Evolutionary conservation across 2,797 vertebrate species (phyloP).

Genomic region (Epinephelus malabaricus): DNA sequence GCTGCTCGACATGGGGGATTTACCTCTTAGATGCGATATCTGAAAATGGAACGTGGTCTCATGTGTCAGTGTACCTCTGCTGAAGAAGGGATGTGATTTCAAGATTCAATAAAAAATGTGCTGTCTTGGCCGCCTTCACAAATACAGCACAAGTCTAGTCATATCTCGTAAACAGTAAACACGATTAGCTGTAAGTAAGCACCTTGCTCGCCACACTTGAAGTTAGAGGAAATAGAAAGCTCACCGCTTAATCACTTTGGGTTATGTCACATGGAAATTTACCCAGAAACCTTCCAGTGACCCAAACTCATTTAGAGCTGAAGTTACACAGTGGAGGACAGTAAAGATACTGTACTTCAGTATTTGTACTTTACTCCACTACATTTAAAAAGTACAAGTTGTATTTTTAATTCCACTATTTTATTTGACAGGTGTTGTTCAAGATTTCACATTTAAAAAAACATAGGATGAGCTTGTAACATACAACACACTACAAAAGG

Average conservation of each 20-base stretch:
- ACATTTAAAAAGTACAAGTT: not conserved
- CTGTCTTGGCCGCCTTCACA: too few species aligned
- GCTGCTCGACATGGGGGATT: slow-evolving; percentile 8
- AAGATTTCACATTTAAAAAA: too few species aligned
- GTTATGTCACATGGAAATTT: not conserved
- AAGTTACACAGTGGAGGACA: not conserved
- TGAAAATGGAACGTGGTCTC: not conserved
- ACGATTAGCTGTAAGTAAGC: slow-evolving; percentile 43
- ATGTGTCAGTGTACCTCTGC: not conserved
- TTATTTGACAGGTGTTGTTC: too few species aligned
- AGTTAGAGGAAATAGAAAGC: slow-evolving; percentile 18
- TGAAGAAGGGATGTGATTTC: not conserved
- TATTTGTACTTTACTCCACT: not conserved
- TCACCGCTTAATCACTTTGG: slow-evolving; percentile 10
- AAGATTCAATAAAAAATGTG: not conserved
- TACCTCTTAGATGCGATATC: not conserved
- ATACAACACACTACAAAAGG: too few species aligned
- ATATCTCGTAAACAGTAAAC: not conserved
- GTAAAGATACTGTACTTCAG: not conserved
- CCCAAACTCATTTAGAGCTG: not conserved
- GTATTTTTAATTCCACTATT: not conserved
- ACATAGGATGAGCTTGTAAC: too few species aligned
- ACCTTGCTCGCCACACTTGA: slow-evolving; percentile 1
- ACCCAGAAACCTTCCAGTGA: not conserved
- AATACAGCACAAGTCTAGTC: not conserved